Evolutionary conservation across 2,113 vertebrate genomes (phyloP), one percentile per base, ranked within the genome.

Genomic region (Loxodonta africana): DNA sequence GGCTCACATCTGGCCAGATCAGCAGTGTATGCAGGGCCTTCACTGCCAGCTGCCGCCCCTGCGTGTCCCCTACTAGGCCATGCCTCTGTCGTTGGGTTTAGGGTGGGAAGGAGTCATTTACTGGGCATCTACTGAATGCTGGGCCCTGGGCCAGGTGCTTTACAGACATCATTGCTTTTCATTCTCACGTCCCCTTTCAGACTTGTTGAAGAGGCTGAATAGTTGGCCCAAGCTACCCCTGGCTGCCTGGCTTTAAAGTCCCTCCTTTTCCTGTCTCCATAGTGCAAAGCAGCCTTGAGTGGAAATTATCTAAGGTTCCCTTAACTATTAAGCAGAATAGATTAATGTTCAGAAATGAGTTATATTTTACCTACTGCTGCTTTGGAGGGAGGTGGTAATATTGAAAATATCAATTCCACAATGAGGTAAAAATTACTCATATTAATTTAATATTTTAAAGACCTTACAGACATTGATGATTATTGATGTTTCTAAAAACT

Each of bases 371-470:
- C 28, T 87, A 81, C 28, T 28, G 28, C 48, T 97, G 28, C 23
- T 93, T 92, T 63, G 53, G 53, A 12, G 30, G 21, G 10, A 53
- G 6, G 65, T 90, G 92, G 53, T 14, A 77, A 90, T 84, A 90
- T 48, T 97, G 77, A 90, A 96, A 95, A 81, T 81, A 88, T 74
- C 21, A 84, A 76, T 86, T 94, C 37, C 26, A 88, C 23, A 94
- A 76, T 82, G 85, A 89, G n/a, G 30, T 83, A 73, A 93, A 73
- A 93, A 88, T 67, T 77, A 74, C 67, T 89, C 80, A 14, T 88
- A 41, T 76, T 37, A 91, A 44, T 37, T 86, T 94, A 74, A 37
- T 76, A 92, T 82, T 82, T 37, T 87, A 86, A 71, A 77, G 62
- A 3, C 3, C 60, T 95, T 41, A 60, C 9, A 53, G n/a, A 85